Base-by-base conservation (phyloP, 2,888 invertebrate genomes). In the Petrolisthes manimaculis region DNA sequence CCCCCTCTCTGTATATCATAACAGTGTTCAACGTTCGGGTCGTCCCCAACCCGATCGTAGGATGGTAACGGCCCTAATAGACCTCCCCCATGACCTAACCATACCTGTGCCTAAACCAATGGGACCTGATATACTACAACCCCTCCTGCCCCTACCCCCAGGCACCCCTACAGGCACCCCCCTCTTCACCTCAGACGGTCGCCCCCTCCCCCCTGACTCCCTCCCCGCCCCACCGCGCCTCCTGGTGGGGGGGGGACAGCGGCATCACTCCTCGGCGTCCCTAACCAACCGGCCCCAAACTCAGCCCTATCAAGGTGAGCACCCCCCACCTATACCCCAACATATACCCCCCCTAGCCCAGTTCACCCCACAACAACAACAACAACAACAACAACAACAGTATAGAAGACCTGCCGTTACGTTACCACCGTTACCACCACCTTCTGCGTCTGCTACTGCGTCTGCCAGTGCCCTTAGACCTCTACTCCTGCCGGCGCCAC, bases 151-250 rank as follows among this genome's bases (percentile, higher is more conserved):
- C 53, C 77, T 77, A 77, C 82, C 82, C 75, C 82, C 78, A 69
- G 85, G 71, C 69, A 24, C 71, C 21, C 71, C 24, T 88, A n/a
- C n/a, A n/a, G n/a, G n/a, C 88, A 5, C 21, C 89, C 51, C 89
- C 56, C 77, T 89, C 55, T 89, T 86, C 78, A 82, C 89, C 4
- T 89, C 89, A n/a, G 89, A 89, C 53, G 89, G 89, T n/a, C 81
- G 83, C 5, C 89, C 82, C 69, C 86, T 89, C 6, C 21, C 81
- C 9, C 82, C 86, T 37, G 85, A 89, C 75, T 55, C 78, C 12
- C 77, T 86, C 61, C 86, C 89, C 3, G 83, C 61, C 9, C 85
- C 89, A 4, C 89, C 89, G 1, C 85, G 53, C 71, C 67, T 89
- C 21, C 4, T 77, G n/a, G 53, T 61, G 18, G 53, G 51, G 12